Conservation (phyloP, 2,113 vertebrate genomes). For the Daubentonia madagascariensis region DNA sequence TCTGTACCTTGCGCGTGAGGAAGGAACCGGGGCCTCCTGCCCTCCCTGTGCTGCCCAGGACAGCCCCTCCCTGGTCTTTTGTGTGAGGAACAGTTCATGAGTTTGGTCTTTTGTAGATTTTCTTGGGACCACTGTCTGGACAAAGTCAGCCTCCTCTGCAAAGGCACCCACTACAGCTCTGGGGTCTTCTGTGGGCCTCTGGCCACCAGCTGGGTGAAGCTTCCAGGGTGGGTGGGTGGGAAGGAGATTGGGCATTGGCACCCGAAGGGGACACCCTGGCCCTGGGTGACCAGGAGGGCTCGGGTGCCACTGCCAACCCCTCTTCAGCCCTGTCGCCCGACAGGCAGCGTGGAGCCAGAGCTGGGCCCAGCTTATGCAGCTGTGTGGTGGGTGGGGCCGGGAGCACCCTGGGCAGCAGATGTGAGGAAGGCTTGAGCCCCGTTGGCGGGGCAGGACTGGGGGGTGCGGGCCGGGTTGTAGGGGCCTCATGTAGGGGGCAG, state of each 20-base stretch:
- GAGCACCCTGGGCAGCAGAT: neutral
- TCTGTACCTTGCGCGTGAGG: too few relatives aligned
- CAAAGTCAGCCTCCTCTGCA: neutral
- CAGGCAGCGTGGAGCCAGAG: neutral
- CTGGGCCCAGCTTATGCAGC: neutral
- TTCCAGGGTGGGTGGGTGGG: neutral
- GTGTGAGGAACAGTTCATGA: too few relatives aligned
- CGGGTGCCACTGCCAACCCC: too few relatives aligned
- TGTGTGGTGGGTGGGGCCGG: accelerated
- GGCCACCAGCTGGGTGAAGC: neutral
- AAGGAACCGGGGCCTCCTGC: too few relatives aligned
- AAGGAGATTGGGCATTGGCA: too few relatives aligned
- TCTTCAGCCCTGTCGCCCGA: neutral
- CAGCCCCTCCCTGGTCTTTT: neutral
- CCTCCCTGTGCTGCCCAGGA: neutral
- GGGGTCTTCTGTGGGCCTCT: too few relatives aligned
- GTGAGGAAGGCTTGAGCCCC: neutral
- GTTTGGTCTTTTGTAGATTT: too few relatives aligned
- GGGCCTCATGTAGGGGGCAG: neutral
- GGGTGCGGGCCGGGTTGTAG: neutral
- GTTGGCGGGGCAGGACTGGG: neutral
- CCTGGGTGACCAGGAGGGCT: neutral
- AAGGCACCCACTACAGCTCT: neutral
- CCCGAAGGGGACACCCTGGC: neutral
- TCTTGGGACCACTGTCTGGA: neutral